Conservation (phyloP, 2,888 invertebrate genomes). For the Polydrusus cervinus region DNA sequence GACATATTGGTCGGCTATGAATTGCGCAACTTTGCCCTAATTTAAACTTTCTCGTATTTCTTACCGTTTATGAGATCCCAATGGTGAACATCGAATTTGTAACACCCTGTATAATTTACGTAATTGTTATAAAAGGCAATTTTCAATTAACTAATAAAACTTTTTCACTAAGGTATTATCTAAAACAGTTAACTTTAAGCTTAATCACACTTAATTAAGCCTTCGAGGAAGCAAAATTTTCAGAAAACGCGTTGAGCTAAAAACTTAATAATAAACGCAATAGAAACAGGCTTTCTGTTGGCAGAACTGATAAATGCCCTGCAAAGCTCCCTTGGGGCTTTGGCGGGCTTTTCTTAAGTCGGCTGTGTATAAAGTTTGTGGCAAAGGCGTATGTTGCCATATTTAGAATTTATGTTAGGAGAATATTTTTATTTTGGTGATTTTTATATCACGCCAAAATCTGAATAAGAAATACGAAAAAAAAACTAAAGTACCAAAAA, state of each 20-base stretch:
- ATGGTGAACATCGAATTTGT: too few relatives aligned
- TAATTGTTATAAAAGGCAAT: too few relatives aligned
- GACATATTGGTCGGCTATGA: too few relatives aligned
- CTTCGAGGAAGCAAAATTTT: conserved; percentile 20
- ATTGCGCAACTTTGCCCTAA: too few relatives aligned
- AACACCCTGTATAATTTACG: too few relatives aligned
- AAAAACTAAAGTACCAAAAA: too few relatives aligned
- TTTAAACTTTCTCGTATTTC: too few relatives aligned
- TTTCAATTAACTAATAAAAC: too few relatives aligned
- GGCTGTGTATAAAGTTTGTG: conserved; percentile 23
- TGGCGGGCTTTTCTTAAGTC: conserved; percentile 24
- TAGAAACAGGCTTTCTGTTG: conserved; percentile 31
- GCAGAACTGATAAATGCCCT: conserved; percentile 29
- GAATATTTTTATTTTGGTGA: conserved; percentile 2
- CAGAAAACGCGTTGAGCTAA: conserved; percentile 26
- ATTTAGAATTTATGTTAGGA: neutral
- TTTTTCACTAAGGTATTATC: conserved; percentile 10
- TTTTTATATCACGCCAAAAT: neutral
- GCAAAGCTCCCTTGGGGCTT: conserved; percentile 2
- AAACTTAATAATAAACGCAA: conserved; percentile 30
- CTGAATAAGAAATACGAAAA: neutral
- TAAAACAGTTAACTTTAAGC: conserved; percentile 25
- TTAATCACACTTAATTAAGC: conserved; percentile 26
- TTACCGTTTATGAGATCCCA: too few relatives aligned
- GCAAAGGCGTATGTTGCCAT: conserved; percentile 5